A percentile compares a stretch with the other conserved stretches of the same genome.
Conservation (phyloP, 2,797 vertebrate genomes). For the Pterois miles region DNA sequence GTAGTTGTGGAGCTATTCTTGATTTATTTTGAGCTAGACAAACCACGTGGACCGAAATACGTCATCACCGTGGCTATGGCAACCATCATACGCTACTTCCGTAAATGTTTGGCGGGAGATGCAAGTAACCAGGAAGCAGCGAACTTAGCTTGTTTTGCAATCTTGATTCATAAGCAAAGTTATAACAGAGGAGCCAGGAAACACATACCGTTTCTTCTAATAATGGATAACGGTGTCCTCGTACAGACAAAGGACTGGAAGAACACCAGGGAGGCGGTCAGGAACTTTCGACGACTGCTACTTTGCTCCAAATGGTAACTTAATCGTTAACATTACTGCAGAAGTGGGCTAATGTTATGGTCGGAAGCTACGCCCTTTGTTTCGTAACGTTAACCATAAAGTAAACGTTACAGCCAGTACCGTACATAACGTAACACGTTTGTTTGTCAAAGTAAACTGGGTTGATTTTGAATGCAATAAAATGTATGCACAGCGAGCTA, state of each 20-base stretch:
- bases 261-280: slow-evolving; percentile 70
- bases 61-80: background rate
- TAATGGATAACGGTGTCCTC: slow-evolving; percentile 44
- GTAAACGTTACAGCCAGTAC: background rate
- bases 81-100: slow-evolving; percentile 31
- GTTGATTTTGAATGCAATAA: background rate
- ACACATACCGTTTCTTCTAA: background rate
- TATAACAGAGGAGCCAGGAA: background rate
- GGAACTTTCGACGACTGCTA: slow-evolving; percentile 72
- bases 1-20: too few relatives aligned
- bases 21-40: too few relatives aligned
- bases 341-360: background rate
- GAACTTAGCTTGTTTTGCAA: background rate
- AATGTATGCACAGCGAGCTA: background rate
- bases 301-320: slow-evolving; percentile 82
- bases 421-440: background rate
- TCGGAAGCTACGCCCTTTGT: background rate
- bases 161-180: background rate
- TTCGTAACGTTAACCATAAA: background rate
- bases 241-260: slow-evolving; percentile 51
- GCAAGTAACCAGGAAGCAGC: slow-evolving; percentile 32
- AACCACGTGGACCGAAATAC: background rate
- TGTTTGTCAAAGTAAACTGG: too few relatives aligned
- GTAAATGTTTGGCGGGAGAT: slow-evolving; percentile 67
- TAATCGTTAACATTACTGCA: background rate